phyloP scores from a whole-genome alignment of 2,113 vertebrate genomes.

The Equus przewalskii region DNA sequence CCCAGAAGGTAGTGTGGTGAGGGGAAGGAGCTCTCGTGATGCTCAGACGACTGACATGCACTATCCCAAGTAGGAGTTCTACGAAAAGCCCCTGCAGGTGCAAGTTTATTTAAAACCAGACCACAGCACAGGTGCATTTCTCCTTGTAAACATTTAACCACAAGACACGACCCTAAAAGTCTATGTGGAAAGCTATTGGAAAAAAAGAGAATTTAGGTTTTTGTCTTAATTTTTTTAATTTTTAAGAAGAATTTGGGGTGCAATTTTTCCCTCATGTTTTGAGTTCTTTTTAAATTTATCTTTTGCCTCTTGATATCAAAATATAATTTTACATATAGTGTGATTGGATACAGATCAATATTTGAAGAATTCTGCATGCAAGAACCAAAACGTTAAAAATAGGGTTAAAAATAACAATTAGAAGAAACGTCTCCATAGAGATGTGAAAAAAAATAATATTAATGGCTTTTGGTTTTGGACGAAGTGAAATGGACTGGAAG shows the following conservation, averaged over 20 bases:
- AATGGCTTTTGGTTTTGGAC: background rate
- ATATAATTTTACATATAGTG: constrained; percentile 29
- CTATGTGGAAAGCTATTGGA: constrained; percentile 48
- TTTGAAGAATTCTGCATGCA: constrained; percentile 31
- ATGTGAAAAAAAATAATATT: constrained; percentile 14
- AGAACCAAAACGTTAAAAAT: background rate
- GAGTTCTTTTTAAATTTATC: constrained; percentile 40
- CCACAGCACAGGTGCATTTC: constrained; percentile 85
- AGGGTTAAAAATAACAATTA: constrained; percentile 17
- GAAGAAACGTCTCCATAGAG: background rate
- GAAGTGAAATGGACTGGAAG: background rate
- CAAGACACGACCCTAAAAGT: constrained; percentile 36
- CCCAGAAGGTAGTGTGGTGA: constrained; percentile 16
- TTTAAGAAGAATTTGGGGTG: constrained; percentile 43
- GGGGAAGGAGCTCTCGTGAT: background rate
- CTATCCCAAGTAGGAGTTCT: constrained; percentile 44
- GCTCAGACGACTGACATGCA: background rate
- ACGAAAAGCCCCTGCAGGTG: constrained; percentile 77
- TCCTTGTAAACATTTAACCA: constrained; percentile 76
- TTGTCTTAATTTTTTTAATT: constrained; percentile 54
- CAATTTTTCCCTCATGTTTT: background rate
- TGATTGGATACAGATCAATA: background rate
- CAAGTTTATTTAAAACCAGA: constrained; percentile 81
- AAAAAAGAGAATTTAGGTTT: background rate
- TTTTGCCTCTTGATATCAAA: constrained; percentile 46